Evolutionary conservation across 2,888 invertebrate genomes (phyloP).

Genomic region (Cynaeus angustus): DNA sequence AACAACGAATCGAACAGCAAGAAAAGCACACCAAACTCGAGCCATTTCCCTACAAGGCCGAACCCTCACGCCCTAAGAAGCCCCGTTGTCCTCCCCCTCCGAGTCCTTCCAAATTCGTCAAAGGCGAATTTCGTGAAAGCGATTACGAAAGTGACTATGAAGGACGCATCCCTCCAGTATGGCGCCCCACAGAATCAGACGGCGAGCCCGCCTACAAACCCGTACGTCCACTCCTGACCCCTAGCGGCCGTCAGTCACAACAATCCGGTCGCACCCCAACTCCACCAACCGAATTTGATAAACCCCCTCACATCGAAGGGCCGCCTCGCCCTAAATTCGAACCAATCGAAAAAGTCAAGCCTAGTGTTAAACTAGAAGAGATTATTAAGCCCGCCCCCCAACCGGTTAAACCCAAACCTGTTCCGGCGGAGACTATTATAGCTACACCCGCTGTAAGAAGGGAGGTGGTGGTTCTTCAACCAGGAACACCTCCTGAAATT

Average conservation of each 20-base stretch:
- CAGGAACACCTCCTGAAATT: slow-evolving; percentile 76
- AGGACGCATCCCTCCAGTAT: slow-evolving; percentile 77
- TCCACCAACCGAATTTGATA: slow-evolving; percentile 77
- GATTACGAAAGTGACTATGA: slow-evolving; percentile 85
- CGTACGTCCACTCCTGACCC: slow-evolving; percentile 75
- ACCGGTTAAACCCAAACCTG: slow-evolving; percentile 74
- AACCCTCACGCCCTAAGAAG: slow-evolving; percentile 66
- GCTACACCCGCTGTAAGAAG: slow-evolving; percentile 65
- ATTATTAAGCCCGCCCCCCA: slow-evolving; percentile 69
- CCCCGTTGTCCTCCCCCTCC: slow-evolving; percentile 73
- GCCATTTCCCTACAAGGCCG: slow-evolving; percentile 71
- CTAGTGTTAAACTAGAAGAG: slow-evolving; percentile 70
- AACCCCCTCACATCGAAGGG: slow-evolving; percentile 70
- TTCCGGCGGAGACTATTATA: slow-evolving; percentile 69
- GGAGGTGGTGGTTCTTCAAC: slow-evolving; percentile 71
- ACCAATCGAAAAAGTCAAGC: slow-evolving; percentile 73
- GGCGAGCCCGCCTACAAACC: slow-evolving; percentile 76
- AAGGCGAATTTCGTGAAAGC: slow-evolving; percentile 79
- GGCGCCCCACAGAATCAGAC: slow-evolving; percentile 75
- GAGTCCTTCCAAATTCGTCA: slow-evolving; percentile 80
- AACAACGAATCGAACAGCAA: slow-evolving; percentile 65
- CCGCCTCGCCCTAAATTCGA: slow-evolving; percentile 74
- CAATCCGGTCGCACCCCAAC: slow-evolving; percentile 73
- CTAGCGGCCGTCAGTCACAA: slow-evolving; percentile 71
- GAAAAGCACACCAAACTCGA: slow-evolving; percentile 69